Evolutionary conservation across 2,113 vertebrate species (phyloP).

Genomic region (Callospermophilus lateralis): DNA sequence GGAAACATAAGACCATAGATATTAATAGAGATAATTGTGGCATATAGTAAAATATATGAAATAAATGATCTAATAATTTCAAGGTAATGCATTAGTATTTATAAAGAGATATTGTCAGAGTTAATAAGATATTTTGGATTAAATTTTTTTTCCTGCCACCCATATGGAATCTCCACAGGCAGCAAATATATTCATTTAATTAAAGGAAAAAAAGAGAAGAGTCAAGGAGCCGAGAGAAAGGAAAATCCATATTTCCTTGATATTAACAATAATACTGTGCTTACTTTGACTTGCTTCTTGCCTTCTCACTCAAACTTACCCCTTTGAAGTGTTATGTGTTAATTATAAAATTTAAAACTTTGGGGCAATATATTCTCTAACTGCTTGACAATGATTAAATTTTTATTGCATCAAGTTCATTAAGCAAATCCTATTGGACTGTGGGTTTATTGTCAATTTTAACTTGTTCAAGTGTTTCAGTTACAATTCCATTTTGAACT

Average conservation of each 20-base stretch:
- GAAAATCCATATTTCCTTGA: not conserved
- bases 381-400: constrained; percentile 54
- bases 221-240: not conserved
- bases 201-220: not conserved
- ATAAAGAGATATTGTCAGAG: not conserved
- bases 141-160: not conserved
- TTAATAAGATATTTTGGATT: not conserved
- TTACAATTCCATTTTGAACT: constrained; percentile 76
- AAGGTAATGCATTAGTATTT: not conserved
- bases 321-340: constrained; percentile 41
- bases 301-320: not conserved
- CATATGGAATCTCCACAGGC: not conserved
- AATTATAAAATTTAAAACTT: constrained; percentile 70
- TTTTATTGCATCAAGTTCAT: constrained; percentile 70
- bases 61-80: not conserved
- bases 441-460: constrained; percentile 71
- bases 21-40: not conserved
- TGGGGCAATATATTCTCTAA: constrained; percentile 9
- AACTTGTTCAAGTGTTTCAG: constrained; percentile 74
- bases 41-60: not conserved
- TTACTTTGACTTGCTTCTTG: constrained; percentile 47
- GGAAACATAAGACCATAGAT: not conserved
- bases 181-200: not conserved
- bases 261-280: not conserved
- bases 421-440: constrained; percentile 60